A percentile compares a stretch with the other conserved stretches of the same genome.
Conservation (phyloP, 2,888 invertebrate species). For the Panorpa germanica region DNA sequence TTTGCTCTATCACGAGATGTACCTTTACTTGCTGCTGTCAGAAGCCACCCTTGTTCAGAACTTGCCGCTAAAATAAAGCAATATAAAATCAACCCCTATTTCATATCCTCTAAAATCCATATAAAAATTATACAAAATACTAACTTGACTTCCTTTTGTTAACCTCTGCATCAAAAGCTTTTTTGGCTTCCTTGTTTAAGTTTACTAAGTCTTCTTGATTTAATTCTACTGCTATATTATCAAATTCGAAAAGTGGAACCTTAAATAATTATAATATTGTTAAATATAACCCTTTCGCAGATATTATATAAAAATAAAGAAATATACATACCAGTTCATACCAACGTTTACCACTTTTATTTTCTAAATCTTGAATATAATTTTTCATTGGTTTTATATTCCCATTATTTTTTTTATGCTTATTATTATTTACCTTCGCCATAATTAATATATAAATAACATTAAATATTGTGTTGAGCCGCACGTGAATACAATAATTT, state of each 20-base stretch:
- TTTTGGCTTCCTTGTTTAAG: constrained; percentile 19
- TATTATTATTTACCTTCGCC: too few species aligned
- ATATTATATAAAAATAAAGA: neutral
- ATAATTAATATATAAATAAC: too few species aligned
- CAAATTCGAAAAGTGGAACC: constrained; percentile 19
- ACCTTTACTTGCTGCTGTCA: constrained; percentile 24
- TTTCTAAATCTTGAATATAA: constrained; percentile 15
- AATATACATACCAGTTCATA: constrained; percentile 19
- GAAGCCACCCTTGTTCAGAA: constrained; percentile 22
- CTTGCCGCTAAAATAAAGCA: constrained; percentile 20
- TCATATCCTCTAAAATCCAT: neutral
- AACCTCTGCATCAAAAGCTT: constrained; percentile 19
- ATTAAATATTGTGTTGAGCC: too few species aligned
- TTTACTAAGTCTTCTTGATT: constrained; percentile 22
- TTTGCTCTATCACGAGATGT: constrained; percentile 25
- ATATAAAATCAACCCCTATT: too few species aligned
- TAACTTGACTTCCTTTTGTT: constrained; percentile 18
- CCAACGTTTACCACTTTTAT: too few species aligned
- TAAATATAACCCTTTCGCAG: neutral
- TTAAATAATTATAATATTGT: constrained; percentile 11
- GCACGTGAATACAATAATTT: too few species aligned
- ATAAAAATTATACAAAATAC: constrained; percentile 7
- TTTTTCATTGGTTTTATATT: too few species aligned
- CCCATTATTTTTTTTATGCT: too few species aligned
- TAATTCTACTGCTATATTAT: constrained; percentile 20